phyloP scores from a whole-genome alignment of 2,888 invertebrate genomes.

The Eugnorisma glareosa region DNA sequence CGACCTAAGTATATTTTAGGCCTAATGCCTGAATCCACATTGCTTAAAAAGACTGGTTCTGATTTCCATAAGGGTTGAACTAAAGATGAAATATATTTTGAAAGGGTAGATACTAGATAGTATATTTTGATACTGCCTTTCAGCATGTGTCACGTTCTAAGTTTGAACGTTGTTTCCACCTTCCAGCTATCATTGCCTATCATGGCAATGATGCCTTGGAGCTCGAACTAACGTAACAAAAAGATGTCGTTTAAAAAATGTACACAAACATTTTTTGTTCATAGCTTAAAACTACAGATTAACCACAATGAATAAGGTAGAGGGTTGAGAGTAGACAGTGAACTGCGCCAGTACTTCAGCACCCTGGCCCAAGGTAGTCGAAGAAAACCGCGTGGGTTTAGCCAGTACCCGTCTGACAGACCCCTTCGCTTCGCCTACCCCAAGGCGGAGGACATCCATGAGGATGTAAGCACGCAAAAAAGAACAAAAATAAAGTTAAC shows the following conservation, averaged over 20 bases:
- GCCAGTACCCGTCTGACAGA: too few species aligned
- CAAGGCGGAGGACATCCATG: too few species aligned
- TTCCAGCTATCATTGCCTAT: too few species aligned
- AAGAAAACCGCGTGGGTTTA: too few species aligned
- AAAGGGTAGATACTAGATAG: not conserved
- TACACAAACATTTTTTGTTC: too few species aligned
- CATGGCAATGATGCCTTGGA: not conserved
- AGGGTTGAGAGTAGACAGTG: not conserved
- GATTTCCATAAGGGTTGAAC: slow-evolving; percentile 38
- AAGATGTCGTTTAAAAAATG: too few species aligned
- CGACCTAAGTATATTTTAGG: slow-evolving; percentile 17
- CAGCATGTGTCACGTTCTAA: not conserved
- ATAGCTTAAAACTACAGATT: not conserved
- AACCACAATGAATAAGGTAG: not conserved
- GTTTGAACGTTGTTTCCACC: too few species aligned
- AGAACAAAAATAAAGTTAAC: not conserved
- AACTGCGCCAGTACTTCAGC: too few species aligned
- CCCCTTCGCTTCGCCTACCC: too few species aligned
- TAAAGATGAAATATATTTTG: slow-evolving; percentile 24
- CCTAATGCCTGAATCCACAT: slow-evolving; percentile 43
- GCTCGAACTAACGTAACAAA: too few species aligned
- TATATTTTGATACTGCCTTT: not conserved
- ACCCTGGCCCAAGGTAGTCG: not conserved
- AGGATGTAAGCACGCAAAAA: too few species aligned
- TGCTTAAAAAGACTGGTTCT: slow-evolving; percentile 35